Evolutionary conservation across 2,888 invertebrate genomes (phyloP), one percentile per base, ranked within the genome.

Genomic region (Campoplex nolae): DNA sequence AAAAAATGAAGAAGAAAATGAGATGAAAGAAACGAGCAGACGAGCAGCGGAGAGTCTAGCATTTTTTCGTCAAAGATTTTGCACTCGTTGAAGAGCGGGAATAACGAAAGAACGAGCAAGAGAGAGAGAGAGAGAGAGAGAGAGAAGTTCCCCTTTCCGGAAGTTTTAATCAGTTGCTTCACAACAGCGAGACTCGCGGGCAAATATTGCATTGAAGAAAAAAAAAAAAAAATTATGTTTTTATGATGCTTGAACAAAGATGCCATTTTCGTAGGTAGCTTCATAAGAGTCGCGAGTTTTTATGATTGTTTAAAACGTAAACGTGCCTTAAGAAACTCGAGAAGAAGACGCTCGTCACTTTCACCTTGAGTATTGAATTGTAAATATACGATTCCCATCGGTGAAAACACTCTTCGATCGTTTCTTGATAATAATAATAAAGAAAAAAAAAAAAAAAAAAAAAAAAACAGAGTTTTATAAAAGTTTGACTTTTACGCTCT

Each of bases 331-430:
- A n/a, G 54, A 9, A 18, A 65, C 48, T n/a, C 45, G n/a, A 75
- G 76, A 83, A 18, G 9, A 67, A 16, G 56, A 75, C 70, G 71
- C 71, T 82, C 68, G 32, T 71, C 38, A 83, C 83, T 86, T 83
- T 86, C 86, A 83, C 79, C 86, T 86, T 83, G 79, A 79, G 35
- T 62, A 83, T 68, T 13, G 68, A 78, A 70, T 83, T 70, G 62
- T 54, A 48, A 51, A 48, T 28, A 38, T 16, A 45, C 13, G 73
- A 78, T 42, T 42, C 73, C 82, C 70, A 51, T 42, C 78, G 62
- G 79, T 65, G 58, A 83, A 42, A 83, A 70, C n/a, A 56, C 56
- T 54, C 65, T 65, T 16, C 42, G 51, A 42, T 13, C 28, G 45
- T 54, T 3, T 68, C 38, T 56, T 9, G 42, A 42, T n/a, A 65